phyloP scores from a whole-genome alignment of 2,113 vertebrate genomes.

The Stigmatopora argus region DNA sequence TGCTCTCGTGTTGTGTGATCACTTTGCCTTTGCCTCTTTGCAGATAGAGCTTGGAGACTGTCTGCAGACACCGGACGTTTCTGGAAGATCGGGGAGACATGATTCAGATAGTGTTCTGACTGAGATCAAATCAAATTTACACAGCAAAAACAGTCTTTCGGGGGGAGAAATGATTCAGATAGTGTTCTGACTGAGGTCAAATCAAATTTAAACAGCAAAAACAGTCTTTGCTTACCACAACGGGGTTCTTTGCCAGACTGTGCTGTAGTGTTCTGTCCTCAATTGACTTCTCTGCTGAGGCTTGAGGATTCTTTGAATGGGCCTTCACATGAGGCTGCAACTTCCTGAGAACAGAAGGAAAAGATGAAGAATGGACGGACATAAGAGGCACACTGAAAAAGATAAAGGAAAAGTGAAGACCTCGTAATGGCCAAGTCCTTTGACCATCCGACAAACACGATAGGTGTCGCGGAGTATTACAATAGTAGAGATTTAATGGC shows the following conservation, averaged over 20 bases:
- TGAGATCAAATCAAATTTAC: background rate
- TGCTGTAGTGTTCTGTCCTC: conserved; percentile 57
- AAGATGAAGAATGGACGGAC: conserved; percentile 6
- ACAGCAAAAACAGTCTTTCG: background rate
- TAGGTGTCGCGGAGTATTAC: background rate
- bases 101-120: background rate
- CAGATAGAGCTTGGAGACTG: conserved; percentile 47
- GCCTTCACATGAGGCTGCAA: conserved; percentile 51
- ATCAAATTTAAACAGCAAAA: background rate
- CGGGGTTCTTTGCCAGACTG: conserved; percentile 55
- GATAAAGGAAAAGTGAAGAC: background rate
- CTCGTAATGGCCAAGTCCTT: background rate
- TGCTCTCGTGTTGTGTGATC: conserved; percentile 52
- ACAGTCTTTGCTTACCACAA: conserved; percentile 53
- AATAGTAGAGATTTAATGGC: background rate
- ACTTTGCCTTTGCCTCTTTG: conserved; percentile 63
- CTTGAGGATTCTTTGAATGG: conserved; percentile 53
- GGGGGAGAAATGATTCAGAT: conserved; percentile 2
- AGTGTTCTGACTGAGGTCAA: background rate
- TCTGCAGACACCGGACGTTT: conserved; percentile 70
- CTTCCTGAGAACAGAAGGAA: conserved; percentile 57
- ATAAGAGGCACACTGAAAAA: background rate
- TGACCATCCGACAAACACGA: background rate
- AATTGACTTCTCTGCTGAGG: conserved; percentile 48
- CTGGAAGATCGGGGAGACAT: conserved; percentile 40